Base-by-base conservation (phyloP, 2,888 invertebrate genomes). In the Brachypterus glaber region DNA sequence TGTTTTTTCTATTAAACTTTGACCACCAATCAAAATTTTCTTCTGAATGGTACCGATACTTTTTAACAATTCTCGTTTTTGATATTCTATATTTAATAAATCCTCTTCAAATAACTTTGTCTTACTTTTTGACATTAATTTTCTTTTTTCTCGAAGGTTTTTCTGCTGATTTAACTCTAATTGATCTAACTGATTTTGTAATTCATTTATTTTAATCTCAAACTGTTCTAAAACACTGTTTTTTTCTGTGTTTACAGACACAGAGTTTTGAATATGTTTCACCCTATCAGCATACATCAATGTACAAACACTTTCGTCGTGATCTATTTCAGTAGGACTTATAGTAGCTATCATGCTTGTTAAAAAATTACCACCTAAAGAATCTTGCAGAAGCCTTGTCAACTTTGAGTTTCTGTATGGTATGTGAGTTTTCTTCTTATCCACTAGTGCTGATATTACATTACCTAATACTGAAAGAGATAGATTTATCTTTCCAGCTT, bases 391-490 rank as follows among this genome's bases (percentile, higher is more conserved):
- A 26, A 93, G 66, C n/a, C 92, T 67, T 0, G 96, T 97, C 11
- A 97, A 69, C 64, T 97, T 97, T 0, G 92, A 92, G 69, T 97
- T 96, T 51, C 96, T 74, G 67, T 97, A 97, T 0, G 96, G 96
- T 47, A 97, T 88, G 63, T 96, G 93, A 0, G 86, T 86, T 46
- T 86, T 85, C 66, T 92, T 93, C 25, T 91, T 90, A 66, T 97
- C 96, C 2, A 95, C 92, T 44, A 97, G 69, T 1, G 95, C 92
- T 2, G 93, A 93, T 48, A 97, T 97, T 1, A 97, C 96, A 64
- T 96, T 95, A 11, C 95, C 96, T 37, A 96, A 70, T 1, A 92
- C 93, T 0, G 95, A 95, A 0, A 97, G 73, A 0, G 95, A 95
- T 41, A 95, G 74, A 70, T 95, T 96, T 48, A 96, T 96, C 67